Evolutionary conservation across 2,113 vertebrate species (phyloP).

Genomic region (Elachura formosa): DNA sequence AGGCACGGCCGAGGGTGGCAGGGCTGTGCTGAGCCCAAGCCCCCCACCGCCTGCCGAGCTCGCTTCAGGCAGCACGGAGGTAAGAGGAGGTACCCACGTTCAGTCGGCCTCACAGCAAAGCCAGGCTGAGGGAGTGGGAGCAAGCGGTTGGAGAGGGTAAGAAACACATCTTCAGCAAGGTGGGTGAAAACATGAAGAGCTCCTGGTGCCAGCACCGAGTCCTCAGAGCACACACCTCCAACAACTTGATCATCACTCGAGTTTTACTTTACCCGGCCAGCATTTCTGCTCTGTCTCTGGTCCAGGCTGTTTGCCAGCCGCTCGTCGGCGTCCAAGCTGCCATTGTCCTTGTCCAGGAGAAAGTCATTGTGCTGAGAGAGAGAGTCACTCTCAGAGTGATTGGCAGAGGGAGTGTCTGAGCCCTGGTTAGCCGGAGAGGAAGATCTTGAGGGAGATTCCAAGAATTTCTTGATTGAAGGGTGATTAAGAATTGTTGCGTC

Average conservation of each 20-base stretch:
- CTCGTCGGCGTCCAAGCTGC: constrained; percentile 77
- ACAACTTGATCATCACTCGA: not conserved
- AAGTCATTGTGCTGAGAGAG: constrained; percentile 89
- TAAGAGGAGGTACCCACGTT: not conserved
- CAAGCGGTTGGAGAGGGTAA: not conserved
- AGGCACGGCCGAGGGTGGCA: not conserved
- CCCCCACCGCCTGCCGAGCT: not conserved
- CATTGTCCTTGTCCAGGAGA: constrained; percentile 76
- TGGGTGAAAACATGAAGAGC: not conserved
- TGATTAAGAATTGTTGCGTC: constrained; percentile 90
- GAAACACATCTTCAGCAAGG: constrained; percentile 39
- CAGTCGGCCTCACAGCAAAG: constrained; percentile 6
- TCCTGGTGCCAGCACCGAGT: not conserved
- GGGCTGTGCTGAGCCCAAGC: not conserved
- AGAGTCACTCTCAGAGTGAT: constrained; percentile 90
- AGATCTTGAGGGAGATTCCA: constrained; percentile 93
- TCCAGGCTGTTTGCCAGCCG: constrained; percentile 70
- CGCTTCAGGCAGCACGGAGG: not conserved
- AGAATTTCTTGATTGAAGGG: constrained; percentile 91
- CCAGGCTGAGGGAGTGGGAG: constrained; percentile 9
- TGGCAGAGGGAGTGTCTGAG: constrained; percentile 89
- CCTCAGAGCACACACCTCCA: constrained; percentile 26
- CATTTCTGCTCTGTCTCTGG: constrained; percentile 79
- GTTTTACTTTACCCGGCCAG: constrained; percentile 76
- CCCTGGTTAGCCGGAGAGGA: constrained; percentile 94